Percentiles rank a stretch among this genome's conserved stretches.
Conservation (phyloP, 2,113 vertebrate genomes). For the Toxostoma redivivum region DNA sequence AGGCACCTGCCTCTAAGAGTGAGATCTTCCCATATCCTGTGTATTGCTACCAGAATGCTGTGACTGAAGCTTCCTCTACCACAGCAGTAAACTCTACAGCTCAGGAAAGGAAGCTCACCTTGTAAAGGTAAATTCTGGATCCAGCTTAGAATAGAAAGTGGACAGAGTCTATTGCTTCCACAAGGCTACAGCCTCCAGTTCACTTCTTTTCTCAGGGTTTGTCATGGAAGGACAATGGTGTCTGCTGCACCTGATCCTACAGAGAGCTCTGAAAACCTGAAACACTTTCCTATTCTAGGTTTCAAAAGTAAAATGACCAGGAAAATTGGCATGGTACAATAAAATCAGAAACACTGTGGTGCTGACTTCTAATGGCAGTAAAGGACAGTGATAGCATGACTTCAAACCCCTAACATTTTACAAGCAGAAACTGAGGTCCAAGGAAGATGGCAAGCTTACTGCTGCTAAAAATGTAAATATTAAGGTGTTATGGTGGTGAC, state of each 20-base stretch:
- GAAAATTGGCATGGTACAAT: background rate
- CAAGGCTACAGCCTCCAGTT: background rate
- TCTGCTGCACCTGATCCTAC: background rate
- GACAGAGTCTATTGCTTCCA: background rate
- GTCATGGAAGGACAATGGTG: background rate
- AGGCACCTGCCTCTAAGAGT: background rate
- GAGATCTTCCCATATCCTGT: background rate
- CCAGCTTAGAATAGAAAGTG: background rate
- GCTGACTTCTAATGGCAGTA: background rate
- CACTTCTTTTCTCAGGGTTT: background rate
- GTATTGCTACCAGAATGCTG: accelerated
- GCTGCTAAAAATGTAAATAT: background rate
- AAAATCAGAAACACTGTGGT: background rate
- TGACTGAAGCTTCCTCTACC: background rate
- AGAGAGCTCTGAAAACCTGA: background rate
- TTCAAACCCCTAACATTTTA: background rate
- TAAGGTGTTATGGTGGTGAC: background rate
- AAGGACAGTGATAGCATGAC: background rate
- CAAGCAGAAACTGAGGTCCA: background rate
- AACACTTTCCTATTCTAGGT: background rate
- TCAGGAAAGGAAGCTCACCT: background rate
- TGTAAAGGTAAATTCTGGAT: background rate
- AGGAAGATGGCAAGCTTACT: background rate
- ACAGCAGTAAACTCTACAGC: background rate
- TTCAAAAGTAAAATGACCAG: background rate